phyloP scores from a whole-genome alignment of 2,888 invertebrate species.

The Escarpia spicata region DNA sequence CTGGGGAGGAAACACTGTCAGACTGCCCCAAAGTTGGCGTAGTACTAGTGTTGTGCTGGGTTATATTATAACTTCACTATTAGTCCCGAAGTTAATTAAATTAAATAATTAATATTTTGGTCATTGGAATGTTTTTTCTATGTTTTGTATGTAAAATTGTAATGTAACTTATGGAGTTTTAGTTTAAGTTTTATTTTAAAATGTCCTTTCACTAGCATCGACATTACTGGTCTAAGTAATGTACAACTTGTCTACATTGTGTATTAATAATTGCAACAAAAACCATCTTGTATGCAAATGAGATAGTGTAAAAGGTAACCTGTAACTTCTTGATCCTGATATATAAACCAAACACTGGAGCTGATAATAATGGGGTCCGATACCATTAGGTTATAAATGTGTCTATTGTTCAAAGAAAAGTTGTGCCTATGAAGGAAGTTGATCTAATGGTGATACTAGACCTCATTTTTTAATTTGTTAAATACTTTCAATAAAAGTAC shows the following conservation, averaged over 20 bases:
- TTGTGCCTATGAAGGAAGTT: background rate
- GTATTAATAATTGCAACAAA: background rate
- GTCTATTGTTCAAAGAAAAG: background rate
- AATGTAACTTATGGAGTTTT: background rate
- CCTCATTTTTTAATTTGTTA: background rate
- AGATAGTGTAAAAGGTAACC: background rate
- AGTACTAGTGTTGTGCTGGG: too few species aligned
- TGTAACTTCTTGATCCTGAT: conserved; percentile 69
- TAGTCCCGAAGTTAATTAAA: too few species aligned
- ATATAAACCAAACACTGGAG: conserved; percentile 76
- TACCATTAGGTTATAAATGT: background rate
- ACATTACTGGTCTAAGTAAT: background rate
- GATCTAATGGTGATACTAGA: background rate
- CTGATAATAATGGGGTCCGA: background rate
- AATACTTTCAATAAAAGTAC: background rate
- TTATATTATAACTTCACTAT: too few species aligned
- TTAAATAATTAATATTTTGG: too few species aligned
- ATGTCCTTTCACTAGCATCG: background rate
- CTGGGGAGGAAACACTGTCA: too few species aligned
- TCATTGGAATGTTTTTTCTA: background rate
- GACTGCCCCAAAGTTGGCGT: too few species aligned
- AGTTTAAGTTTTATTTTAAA: background rate
- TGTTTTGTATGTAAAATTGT: background rate
- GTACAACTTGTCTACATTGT: background rate
- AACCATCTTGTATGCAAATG: background rate